Conservation (phyloP, 2,113 vertebrate genomes). For the Arothron firmamentum region DNA sequence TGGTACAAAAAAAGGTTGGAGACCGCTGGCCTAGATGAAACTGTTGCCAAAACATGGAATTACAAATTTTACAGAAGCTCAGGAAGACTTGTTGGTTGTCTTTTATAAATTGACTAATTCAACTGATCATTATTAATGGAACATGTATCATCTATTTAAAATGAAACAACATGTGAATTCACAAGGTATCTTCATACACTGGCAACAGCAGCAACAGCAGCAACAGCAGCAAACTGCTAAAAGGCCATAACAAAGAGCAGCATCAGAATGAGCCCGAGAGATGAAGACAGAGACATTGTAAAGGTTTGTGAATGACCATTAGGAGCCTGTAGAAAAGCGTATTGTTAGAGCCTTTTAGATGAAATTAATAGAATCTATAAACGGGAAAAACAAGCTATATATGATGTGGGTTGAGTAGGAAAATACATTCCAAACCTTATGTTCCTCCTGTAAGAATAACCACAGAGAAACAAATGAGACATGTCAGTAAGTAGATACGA, state of each 20-base stretch:
- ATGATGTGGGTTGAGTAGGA: not conserved
- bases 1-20: too few relatives aligned
- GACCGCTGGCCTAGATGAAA: too few relatives aligned
- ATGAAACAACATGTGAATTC: too few relatives aligned
- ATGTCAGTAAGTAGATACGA: conserved; percentile 25
- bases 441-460: conserved; percentile 83
- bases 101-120: too few relatives aligned
- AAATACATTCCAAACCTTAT: conserved; percentile 87
- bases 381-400: conserved; percentile 1
- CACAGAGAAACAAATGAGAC: conserved; percentile 54
- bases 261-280: conserved; percentile 3
- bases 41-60: too few relatives aligned
- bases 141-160: too few relatives aligned
- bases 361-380: conserved; percentile 3
- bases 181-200: too few relatives aligned
- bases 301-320: conserved; percentile 16
- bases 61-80: too few relatives aligned
- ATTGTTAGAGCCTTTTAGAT: conserved; percentile 5
- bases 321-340: conserved; percentile 38
- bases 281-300: not conserved
- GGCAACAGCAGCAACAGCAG: not conserved
- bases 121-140: too few relatives aligned
- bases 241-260: not conserved
- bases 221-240: not conserved
- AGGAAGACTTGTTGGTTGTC: too few relatives aligned